phyloP scores from a whole-genome alignment of 64 coral and sea anemone genomes.

The Pocillopora damicornis region DNA sequence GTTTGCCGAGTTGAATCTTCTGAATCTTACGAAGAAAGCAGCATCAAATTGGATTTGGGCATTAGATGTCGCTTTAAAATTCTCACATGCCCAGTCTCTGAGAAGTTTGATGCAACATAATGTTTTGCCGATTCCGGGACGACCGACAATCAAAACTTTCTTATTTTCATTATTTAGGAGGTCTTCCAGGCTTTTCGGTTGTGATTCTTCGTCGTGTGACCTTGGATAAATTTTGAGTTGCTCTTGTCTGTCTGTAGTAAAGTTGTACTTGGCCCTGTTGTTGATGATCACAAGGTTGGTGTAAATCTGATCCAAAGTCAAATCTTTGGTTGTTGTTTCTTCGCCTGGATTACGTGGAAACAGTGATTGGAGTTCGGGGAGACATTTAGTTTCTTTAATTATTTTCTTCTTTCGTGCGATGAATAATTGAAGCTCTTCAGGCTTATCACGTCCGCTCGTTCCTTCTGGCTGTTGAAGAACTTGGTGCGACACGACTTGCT shows the following conservation, averaged over 20 bases:
- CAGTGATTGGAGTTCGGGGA: neutral
- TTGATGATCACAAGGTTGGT: conserved; percentile 32
- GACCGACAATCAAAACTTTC: conserved; percentile 44
- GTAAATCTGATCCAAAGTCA: conserved; percentile 24
- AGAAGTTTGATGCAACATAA: conserved; percentile 12
- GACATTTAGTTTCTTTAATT: neutral
- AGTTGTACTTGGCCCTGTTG: conserved; percentile 15
- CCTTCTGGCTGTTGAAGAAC: too few species aligned
- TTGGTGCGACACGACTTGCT: too few species aligned
- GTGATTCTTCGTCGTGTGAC: neutral
- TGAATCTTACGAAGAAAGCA: conserved; percentile 34
- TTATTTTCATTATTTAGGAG: neutral
- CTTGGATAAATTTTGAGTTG: neutral
- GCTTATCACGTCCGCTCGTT: too few species aligned
- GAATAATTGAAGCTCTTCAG: too few species aligned
- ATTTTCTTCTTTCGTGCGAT: neutral
- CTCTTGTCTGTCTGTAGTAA: neutral
- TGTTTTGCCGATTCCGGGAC: conserved; percentile 33
- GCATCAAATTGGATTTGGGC: conserved; percentile 6
- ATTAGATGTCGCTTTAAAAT: neutral
- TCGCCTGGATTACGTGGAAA: neutral
- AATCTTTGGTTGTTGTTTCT: neutral
- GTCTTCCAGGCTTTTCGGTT: neutral
- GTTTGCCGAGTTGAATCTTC: neutral
- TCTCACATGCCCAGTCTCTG: conserved; percentile 17